These are phyloP conservation scores for Phymorhynchus buccinoides DNA, from an alignment of 1,140 invertebrate species.

Conservation along the genomic window DNA sequence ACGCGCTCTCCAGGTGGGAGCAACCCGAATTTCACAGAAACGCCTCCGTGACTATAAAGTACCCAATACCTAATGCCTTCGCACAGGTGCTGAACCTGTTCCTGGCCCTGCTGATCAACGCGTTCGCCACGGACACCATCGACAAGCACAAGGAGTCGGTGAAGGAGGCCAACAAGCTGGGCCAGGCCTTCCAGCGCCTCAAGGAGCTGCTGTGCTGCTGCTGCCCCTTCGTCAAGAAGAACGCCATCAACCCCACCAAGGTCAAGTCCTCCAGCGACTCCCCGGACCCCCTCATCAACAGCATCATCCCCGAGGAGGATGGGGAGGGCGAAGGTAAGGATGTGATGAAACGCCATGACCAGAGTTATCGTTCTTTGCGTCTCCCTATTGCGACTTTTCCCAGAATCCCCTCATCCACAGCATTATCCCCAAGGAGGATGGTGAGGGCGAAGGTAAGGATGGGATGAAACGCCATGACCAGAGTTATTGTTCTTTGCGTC, in stretches of 20 bases:
- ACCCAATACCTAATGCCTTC: too few species aligned
- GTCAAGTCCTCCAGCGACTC: slow-evolving; percentile 69
- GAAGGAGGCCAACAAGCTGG: slow-evolving; percentile 58
- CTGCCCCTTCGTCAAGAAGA: slow-evolving; percentile 85
- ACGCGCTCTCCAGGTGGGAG: too few species aligned
- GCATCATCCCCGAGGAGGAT: slow-evolving; percentile 30
- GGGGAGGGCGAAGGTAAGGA: slow-evolving; percentile 24
- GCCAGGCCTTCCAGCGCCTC: slow-evolving; percentile 54
- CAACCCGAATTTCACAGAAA: too few species aligned
- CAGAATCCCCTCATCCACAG: slow-evolving; percentile 11
- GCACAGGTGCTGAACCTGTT: slow-evolving; percentile 98
- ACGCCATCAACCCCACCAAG: slow-evolving; percentile 91
- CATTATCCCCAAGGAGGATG: slow-evolving; percentile 28
- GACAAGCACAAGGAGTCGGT: slow-evolving; percentile 86
- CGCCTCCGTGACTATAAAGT: too few species aligned
- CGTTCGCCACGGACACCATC: slow-evolving; percentile 86
- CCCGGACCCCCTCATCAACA: slow-evolving; percentile 17
- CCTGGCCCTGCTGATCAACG: slow-evolving; percentile 98
- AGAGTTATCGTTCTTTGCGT: too few species aligned
- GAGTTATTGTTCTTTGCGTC: too few species aligned
- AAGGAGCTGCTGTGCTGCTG: slow-evolving; percentile 59
- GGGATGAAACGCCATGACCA: neutral
- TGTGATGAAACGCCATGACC: neutral
- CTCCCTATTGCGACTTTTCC: too few species aligned
- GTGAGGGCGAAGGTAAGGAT: slow-evolving; percentile 25